Percentiles rank a stretch among this genome's conserved stretches.
These are phyloP conservation scores for Drosophila sordidula DNA, from an alignment of 2,888 invertebrate genomes.

Conservation along the genomic window DNA sequence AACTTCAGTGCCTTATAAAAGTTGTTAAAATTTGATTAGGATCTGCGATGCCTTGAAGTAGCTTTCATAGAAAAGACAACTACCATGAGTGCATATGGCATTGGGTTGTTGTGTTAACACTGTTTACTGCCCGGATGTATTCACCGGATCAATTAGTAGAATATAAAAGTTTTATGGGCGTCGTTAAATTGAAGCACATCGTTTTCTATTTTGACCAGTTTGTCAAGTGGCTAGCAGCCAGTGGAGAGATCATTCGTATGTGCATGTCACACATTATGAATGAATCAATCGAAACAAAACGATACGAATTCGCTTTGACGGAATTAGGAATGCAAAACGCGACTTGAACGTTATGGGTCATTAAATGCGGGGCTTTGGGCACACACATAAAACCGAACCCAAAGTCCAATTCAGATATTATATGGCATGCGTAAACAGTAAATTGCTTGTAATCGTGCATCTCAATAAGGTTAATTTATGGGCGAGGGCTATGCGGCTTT, in stretches of 20 bases:
- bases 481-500: slow-evolving; percentile 39
- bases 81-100: slow-evolving; percentile 4
- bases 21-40: no score
- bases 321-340: slow-evolving; percentile 62
- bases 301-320: not conserved
- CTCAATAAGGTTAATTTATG: slow-evolving; percentile 70
- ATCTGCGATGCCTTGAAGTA: not conserved
- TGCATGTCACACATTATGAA: slow-evolving; percentile 54
- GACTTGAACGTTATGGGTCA: slow-evolving; percentile 61
- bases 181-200: slow-evolving; percentile 58
- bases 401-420: slow-evolving; percentile 48
- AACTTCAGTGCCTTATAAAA: no score
- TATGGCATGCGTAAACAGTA: slow-evolving; percentile 73
- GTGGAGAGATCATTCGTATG: slow-evolving; percentile 32
- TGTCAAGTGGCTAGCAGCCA: slow-evolving; percentile 36
- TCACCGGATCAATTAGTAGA: slow-evolving; percentile 63
- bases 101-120: slow-evolving; percentile 34
- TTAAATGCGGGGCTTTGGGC: slow-evolving; percentile 64
- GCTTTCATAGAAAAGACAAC: not conserved
- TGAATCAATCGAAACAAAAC: slow-evolving; percentile 43
- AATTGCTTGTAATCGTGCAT: slow-evolving; percentile 72
- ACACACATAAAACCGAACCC: slow-evolving; percentile 17
- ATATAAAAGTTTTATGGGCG: slow-evolving; percentile 57
- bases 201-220: slow-evolving; percentile 50
- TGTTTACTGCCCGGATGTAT: slow-evolving; percentile 66